These are phyloP conservation scores for Aleiodes testaceus DNA, from an alignment of 2,888 invertebrate genomes.

Conservation along the genomic window DNA sequence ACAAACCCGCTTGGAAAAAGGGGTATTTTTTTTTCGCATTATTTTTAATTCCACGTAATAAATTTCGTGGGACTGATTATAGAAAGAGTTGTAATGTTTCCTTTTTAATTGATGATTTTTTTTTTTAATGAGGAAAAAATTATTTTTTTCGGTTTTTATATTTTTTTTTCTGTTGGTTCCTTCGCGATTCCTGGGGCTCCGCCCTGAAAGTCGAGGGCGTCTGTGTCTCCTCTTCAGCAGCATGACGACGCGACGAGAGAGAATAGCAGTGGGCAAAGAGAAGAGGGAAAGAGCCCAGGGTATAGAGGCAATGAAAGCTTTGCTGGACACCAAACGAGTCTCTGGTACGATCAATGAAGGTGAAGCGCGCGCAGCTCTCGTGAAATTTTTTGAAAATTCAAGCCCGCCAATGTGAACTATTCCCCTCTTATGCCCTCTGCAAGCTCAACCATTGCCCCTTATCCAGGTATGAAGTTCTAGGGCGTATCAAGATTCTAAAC, in stretches of 20 bases:
- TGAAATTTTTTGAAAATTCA: constrained; percentile 69
- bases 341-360: constrained; percentile 68
- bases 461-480: not conserved
- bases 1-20: constrained; percentile 29
- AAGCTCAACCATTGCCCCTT: not conserved
- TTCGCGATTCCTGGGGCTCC: constrained; percentile 63
- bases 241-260: constrained; percentile 59
- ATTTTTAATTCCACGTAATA: no score
- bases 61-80: no score
- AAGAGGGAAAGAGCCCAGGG: constrained; percentile 35
- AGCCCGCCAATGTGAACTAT: constrained; percentile 65
- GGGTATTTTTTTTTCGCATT: constrained; percentile 35
- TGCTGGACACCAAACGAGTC: constrained; percentile 53
- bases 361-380: constrained; percentile 68
- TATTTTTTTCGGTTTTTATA: constrained; percentile 47
- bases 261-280: constrained; percentile 3
- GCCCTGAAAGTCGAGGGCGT: constrained; percentile 67
- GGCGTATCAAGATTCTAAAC: constrained; percentile 48
- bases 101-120: constrained; percentile 48
- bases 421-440: constrained; percentile 48
- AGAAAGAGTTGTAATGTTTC: constrained; percentile 18
- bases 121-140: constrained; percentile 9
- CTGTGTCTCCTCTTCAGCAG: constrained; percentile 61
- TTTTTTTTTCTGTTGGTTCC: constrained; percentile 47
- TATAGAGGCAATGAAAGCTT: constrained; percentile 59